These are phyloP conservation scores for Petrocephalus sullivani DNA, from an alignment of 2,797 vertebrate species.

Conservation along the genomic window DNA sequence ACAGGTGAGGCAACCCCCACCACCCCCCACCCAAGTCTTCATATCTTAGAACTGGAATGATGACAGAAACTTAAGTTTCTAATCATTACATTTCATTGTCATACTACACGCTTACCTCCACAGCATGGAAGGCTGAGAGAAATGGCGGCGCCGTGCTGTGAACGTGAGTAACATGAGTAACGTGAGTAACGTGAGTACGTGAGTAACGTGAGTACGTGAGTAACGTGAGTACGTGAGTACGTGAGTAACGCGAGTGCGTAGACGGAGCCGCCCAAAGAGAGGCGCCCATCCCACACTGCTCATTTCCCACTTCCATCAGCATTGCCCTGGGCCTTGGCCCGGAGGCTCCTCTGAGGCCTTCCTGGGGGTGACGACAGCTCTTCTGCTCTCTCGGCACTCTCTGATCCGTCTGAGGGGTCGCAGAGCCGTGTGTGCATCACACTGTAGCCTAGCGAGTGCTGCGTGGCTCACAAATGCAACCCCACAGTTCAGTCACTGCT, in stretches of 20 bases:
- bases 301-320: not conserved
- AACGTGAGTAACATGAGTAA: not conserved
- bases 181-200: too few relatives aligned
- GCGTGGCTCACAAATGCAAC: not conserved
- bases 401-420: not conserved
- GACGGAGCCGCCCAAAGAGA: not conserved
- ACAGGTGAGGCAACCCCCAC: not conserved
- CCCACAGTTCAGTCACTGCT: not conserved
- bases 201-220: too few relatives aligned
- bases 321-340: not conserved
- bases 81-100: conserved; percentile 4
- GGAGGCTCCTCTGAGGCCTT: not conserved
- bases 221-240: too few relatives aligned
- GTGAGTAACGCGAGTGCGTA: not conserved
- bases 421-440: not conserved
- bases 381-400: not conserved
- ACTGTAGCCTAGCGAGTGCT: not conserved
- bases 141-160: not conserved
- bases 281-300: not conserved
- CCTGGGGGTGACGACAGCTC: not conserved
- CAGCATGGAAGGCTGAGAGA: not conserved
- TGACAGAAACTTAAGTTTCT: conserved; percentile 30
- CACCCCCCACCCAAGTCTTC: not conserved
- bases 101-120: not conserved
- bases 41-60: conserved; percentile 14